Conservation (phyloP, 2,888 invertebrate species). For the Cryptophagus acutangulus region DNA sequence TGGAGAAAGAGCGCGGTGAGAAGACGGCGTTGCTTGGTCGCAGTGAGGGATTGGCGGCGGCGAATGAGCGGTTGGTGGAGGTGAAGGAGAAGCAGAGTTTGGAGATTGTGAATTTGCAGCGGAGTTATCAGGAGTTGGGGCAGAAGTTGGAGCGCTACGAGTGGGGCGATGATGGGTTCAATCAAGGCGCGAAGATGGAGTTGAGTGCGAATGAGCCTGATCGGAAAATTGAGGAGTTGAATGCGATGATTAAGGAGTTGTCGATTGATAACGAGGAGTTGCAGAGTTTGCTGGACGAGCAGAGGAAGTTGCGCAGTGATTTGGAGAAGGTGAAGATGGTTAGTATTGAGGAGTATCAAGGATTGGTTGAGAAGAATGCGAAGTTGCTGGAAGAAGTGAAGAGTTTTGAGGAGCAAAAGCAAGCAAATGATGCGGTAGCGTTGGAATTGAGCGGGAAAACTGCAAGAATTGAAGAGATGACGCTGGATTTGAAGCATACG, state of each 20-base stretch:
- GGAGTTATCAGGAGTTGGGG: slow-evolving; percentile 64
- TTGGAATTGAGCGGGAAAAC: too few relatives aligned
- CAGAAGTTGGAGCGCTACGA: slow-evolving; percentile 59
- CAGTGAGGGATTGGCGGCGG: slow-evolving; percentile 67
- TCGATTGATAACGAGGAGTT: slow-evolving; percentile 59
- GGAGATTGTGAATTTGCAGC: slow-evolving; percentile 68
- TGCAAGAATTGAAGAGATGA: too few relatives aligned
- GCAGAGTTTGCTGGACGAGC: slow-evolving; percentile 55
- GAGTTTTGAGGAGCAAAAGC: too few relatives aligned
- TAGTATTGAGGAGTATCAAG: too few relatives aligned
- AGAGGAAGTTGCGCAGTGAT: slow-evolving; percentile 41
- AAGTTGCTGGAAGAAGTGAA: too few relatives aligned
- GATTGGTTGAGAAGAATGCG: too few relatives aligned
- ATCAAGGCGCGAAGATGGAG: slow-evolving; percentile 10
- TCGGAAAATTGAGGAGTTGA: slow-evolving; percentile 50
- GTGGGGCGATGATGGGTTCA: slow-evolving; percentile 46
- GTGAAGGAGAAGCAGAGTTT: slow-evolving; percentile 77
- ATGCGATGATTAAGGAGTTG: slow-evolving; percentile 55
- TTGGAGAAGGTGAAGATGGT: too few relatives aligned
- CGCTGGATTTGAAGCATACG: too few relatives aligned
- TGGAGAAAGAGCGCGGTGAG: slow-evolving; percentile 60
- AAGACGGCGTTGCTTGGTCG: slow-evolving; percentile 65
- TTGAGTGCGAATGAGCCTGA: not conserved
- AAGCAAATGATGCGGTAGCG: too few relatives aligned
- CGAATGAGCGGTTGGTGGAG: slow-evolving; percentile 73